Conservation (phyloP, 2,797 vertebrate genomes). For the Lepus oiostolus region DNA sequence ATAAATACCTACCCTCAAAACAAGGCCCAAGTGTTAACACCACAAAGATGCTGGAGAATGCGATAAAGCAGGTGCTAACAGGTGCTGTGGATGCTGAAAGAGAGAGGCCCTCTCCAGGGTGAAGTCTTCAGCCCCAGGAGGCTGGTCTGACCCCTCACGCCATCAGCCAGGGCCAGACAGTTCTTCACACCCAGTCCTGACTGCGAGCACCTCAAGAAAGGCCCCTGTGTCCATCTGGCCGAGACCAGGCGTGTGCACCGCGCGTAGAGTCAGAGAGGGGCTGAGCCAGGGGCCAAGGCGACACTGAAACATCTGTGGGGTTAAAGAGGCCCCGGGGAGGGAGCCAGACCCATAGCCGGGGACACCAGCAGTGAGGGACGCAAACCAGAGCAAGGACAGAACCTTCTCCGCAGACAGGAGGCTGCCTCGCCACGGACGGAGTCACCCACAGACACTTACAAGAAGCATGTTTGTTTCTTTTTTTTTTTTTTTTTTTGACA, state of each 20-base stretch:
- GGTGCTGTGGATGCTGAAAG: not conserved
- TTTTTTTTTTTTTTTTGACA: too few species aligned
- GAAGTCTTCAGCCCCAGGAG: not conserved
- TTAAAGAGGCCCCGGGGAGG: not conserved
- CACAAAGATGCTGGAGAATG: not conserved
- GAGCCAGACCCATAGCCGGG: not conserved
- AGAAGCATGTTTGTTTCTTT: not conserved
- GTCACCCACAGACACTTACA: not conserved
- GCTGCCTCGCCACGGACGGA: not conserved
- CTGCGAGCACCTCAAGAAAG: not conserved
- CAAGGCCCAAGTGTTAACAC: not conserved
- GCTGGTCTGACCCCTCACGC: too few species aligned
- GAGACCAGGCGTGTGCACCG: not conserved
- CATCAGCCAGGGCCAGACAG: too few species aligned
- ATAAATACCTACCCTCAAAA: not conserved
- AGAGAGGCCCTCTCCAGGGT: not conserved
- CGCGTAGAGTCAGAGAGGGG: accelerated
- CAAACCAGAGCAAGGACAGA: not conserved
- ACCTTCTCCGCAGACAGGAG: not conserved
- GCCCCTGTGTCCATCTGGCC: accelerated
- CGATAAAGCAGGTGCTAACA: too few species aligned
- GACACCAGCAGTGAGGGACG: not conserved
- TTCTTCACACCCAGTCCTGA: not conserved
- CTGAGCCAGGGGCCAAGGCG: not conserved
- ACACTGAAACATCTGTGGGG: not conserved